Percentiles rank a stretch among this genome's conserved stretches.
Evolutionary conservation across 1,140 invertebrate genomes (phyloP).

Genomic region (Drosophila rufa): DNA sequence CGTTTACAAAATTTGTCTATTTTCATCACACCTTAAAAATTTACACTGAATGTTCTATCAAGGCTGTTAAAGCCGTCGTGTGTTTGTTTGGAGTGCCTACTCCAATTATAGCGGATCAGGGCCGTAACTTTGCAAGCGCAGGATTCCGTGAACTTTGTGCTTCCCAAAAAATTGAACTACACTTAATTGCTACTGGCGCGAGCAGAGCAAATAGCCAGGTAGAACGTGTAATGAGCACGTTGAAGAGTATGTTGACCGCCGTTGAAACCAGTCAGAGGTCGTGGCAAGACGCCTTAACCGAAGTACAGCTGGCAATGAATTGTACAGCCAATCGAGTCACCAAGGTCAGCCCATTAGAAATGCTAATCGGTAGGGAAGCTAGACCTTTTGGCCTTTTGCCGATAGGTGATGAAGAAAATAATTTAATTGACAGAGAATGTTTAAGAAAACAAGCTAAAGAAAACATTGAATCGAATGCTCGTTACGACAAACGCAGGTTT

Average conservation of each 20-base stretch:
- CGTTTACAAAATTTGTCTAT: no score
- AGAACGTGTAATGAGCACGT: not conserved
- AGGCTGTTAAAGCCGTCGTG: not conserved
- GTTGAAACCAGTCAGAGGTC: slow-evolving; percentile 9
- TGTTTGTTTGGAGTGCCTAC: not conserved
- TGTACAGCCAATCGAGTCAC: not conserved
- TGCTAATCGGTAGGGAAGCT: slow-evolving; percentile 4
- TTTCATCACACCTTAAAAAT: no score
- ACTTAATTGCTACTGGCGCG: slow-evolving; percentile 1
- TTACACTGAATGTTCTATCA: no score
- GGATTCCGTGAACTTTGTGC: slow-evolving; percentile 51
- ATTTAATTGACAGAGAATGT: not conserved
- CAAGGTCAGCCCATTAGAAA: slow-evolving; percentile 1
- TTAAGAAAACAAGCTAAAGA: slow-evolving; percentile 3
- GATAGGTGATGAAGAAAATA: slow-evolving; percentile 1
- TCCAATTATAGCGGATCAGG: slow-evolving; percentile 59
- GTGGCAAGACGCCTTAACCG: not conserved
- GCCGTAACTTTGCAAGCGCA: slow-evolving; percentile 66
- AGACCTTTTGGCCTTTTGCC: slow-evolving; percentile 16
- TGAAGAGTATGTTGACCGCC: not conserved
- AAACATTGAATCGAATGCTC: not conserved
- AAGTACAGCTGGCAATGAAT: not conserved
- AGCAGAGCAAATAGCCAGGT: not conserved
- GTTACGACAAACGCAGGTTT: not conserved
- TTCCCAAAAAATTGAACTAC: not conserved